Conservation (phyloP, 2,113 vertebrate genomes). For the Phrynocephalus versicolor region DNA sequence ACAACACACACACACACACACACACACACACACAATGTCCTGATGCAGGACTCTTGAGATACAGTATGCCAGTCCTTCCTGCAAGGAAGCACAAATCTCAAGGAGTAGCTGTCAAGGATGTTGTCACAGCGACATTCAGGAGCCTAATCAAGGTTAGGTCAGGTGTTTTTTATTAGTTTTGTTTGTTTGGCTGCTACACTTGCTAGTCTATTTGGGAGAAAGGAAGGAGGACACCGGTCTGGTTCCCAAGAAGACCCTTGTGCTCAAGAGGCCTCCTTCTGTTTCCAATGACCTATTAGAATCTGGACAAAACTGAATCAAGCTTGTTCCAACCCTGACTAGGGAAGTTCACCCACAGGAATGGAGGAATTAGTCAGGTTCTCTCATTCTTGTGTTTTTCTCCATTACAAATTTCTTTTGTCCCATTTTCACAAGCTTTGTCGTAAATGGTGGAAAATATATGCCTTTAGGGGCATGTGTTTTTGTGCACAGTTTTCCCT, state of each 20-base stretch:
- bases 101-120: neutral
- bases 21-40: no score
- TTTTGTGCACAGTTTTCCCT: no score
- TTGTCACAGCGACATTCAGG: neutral
- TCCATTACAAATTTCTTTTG: no score
- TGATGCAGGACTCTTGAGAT: neutral
- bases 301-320: neutral
- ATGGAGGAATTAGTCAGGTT: neutral
- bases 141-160: neutral
- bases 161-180: neutral
- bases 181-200: neutral
- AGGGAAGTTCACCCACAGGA: neutral
- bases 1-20: no score
- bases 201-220: neutral
- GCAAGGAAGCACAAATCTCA: neutral
- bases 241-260: neutral
- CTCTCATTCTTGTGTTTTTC: neutral
- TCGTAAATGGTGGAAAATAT: no score
- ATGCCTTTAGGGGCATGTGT: no score
- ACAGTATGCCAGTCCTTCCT: neutral
- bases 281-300: neutral
- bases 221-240: neutral
- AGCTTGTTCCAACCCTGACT: neutral
- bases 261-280: neutral
- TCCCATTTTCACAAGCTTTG: no score